Evolutionary conservation across 2,797 vertebrate species (phyloP).

Genomic region (Alcedo quadribrachys): DNA sequence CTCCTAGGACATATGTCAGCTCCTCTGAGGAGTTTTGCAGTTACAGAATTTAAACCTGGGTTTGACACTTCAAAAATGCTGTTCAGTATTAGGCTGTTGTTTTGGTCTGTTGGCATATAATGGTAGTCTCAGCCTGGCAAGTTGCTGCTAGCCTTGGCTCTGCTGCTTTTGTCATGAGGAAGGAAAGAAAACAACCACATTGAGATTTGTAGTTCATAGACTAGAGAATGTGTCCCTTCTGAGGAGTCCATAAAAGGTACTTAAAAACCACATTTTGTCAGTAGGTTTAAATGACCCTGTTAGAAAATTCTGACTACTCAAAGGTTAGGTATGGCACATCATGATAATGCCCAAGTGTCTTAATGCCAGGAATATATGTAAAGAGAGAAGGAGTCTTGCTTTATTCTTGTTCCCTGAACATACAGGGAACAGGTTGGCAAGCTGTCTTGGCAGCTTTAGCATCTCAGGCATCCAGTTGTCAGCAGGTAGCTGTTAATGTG

Average conservation of each 20-base stretch:
- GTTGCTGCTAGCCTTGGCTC: background rate
- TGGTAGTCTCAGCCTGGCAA: background rate
- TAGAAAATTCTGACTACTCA: background rate
- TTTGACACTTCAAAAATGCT: background rate
- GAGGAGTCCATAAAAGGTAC: background rate
- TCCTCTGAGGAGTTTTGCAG: background rate
- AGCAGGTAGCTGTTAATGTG: background rate
- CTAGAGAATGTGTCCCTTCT: background rate
- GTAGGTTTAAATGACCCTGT: background rate
- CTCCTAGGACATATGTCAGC: background rate
- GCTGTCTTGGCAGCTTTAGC: background rate
- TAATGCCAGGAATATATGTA: background rate
- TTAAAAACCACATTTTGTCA: background rate
- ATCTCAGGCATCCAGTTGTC: background rate
- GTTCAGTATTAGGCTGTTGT: background rate
- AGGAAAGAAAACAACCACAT: background rate
- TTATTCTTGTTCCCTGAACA: rapidly evolving
- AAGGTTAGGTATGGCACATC: background rate
- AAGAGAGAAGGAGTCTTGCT: background rate
- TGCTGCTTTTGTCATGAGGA: background rate
- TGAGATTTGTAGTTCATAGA: background rate
- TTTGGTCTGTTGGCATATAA: background rate
- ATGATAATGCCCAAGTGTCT: background rate
- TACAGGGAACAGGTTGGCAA: background rate
- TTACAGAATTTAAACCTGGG: background rate